Evolutionary conservation across 2,113 vertebrate species (phyloP), one percentile per base, ranked within the genome.

Genomic region (Panthera leo): DNA sequence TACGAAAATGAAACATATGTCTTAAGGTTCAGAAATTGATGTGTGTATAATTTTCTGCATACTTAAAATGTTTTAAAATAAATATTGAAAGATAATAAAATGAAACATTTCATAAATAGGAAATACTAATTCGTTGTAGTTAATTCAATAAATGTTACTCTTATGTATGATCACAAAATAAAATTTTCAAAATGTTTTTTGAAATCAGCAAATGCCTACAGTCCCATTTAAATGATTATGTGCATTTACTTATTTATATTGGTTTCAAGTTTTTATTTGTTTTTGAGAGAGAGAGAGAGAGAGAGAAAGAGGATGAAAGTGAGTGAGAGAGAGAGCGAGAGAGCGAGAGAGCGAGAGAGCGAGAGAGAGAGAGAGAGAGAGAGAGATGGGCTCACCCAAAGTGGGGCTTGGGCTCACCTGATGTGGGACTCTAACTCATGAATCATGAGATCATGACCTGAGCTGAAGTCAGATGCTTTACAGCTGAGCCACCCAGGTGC

Each of bases 21-120:
- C 21, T 73, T 92, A 89, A 75, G 65, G 4, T 91, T 89, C 18
- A 82, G 39, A 67, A 48, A 67, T 42, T 90, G n/a, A 36, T 25
- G 8, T 45, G 51, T 83, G 1, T 91, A 9, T 51, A 73, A 65
- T 92, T 45, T 86, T 71, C 9, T 82, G n/a, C 15, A 51, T 78
- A 86, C 36, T 19, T 80, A 82, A 94, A 79, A 78, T 92, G 11
- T 71, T 84, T 84, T 78, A 78, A 97, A 82, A 21, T 91, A 87
- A 86, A 67, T 83, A 61, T 78, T 91, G 55, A 86, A 53, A 91
- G 61, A 79, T 61, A 63, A 68, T 92, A 92, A 84, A 89, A 75
- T 76, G 90, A 70, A 65, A 31, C 42, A 58, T 51, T 96, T 90
- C 51, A 10, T 91, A 84, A 76, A 15, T 25, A n/a, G 82, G 34